Conservation (phyloP, 2,797 vertebrate species). For the Emydoidea blandingii region DNA sequence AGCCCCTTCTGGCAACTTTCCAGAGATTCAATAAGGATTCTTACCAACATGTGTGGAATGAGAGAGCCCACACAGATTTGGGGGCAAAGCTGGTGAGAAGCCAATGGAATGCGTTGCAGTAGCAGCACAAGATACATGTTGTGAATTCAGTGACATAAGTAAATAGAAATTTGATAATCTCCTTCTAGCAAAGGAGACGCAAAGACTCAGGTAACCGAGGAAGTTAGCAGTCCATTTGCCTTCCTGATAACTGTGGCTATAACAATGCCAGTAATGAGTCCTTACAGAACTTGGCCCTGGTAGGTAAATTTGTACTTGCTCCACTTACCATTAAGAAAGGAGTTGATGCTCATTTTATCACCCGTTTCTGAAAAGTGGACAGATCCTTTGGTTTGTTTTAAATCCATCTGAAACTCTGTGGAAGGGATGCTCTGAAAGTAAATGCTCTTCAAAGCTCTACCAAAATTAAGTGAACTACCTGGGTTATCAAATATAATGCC, state of each 20-base stretch:
- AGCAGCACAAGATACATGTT: not conserved
- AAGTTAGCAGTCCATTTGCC: not conserved
- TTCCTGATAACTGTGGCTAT: not conserved
- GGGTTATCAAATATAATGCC: rapidly evolving
- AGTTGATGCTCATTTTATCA: not conserved
- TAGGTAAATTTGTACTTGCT: not conserved
- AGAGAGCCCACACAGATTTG: rapidly evolving
- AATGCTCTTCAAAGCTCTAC: not conserved
- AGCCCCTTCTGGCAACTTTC: not conserved
- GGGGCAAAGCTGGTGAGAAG: not conserved
- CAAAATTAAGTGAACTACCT: not conserved
- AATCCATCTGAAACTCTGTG: rapidly evolving
- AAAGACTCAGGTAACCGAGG: not conserved
- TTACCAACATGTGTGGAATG: not conserved
- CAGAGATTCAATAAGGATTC: not conserved
- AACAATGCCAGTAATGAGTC: not conserved
- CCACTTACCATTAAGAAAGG: not conserved
- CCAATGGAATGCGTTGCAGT: not conserved
- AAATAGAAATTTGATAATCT: not conserved
- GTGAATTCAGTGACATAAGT: not conserved
- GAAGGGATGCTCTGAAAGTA: not conserved
- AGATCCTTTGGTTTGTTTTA: not conserved
- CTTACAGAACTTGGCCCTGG: not conserved
- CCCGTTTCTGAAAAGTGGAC: rapidly evolving
- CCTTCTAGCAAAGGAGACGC: not conserved